phyloP scores from a whole-genome alignment of 2,113 vertebrate species.

The Danionella cerebrum region DNA sequence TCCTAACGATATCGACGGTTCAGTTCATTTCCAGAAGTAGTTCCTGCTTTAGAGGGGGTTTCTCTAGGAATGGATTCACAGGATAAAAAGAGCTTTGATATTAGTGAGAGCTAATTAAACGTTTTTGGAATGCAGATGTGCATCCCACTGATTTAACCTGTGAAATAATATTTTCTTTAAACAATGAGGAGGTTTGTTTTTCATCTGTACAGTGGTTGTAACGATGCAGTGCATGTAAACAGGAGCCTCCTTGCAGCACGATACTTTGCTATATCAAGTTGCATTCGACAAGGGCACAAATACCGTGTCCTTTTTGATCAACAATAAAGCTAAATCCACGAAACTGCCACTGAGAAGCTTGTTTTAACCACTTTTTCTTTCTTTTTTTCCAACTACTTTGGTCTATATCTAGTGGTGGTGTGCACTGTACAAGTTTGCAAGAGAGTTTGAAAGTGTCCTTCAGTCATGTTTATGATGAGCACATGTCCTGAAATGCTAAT shows the following conservation, averaged over 20 bases:
- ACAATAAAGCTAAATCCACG: conserved; percentile 33
- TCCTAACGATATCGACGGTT: conserved; percentile 53
- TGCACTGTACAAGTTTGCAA: conserved; percentile 49
- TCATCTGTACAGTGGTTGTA: neutral
- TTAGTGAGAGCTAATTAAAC: neutral
- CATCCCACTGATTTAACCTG: neutral
- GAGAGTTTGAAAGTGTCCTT: conserved; percentile 15
- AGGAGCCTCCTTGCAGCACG: neutral
- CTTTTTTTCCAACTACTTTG: conserved; percentile 61
- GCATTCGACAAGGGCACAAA: conserved; percentile 38
- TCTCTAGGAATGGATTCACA: neutral
- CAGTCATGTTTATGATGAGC: neutral
- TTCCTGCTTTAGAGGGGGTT: neutral
- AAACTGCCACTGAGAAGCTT: conserved; percentile 40
- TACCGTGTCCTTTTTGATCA: conserved; percentile 36
- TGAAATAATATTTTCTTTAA: neutral
- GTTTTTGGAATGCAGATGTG: neutral
- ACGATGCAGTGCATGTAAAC: conserved; percentile 1
- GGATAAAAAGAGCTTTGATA: neutral
- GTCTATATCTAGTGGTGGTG: conserved; percentile 59
- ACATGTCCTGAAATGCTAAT: conserved; percentile 8
- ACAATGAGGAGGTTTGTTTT: neutral
- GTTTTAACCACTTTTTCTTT: conserved; percentile 5
- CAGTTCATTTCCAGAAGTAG: neutral
- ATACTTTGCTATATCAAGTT: conserved; percentile 33